Base-by-base conservation (phyloP, 2,797 vertebrate genomes). In the Graptemys geographica region DNA sequence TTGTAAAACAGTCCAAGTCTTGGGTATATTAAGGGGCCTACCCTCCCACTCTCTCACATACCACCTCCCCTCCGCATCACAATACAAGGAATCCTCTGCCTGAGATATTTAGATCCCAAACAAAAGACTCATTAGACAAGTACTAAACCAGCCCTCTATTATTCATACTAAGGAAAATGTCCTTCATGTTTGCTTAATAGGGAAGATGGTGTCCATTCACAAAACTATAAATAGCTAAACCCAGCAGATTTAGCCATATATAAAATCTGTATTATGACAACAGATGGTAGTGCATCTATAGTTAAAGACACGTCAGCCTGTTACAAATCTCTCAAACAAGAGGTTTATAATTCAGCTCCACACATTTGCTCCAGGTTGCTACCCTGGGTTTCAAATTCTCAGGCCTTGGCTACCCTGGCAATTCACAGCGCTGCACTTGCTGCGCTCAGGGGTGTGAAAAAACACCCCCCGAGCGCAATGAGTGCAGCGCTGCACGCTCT, bases 251-350 rank as follows among this genome's bases (percentile, higher is more conserved):
- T 7, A 82, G 72, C 86, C 31, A 88, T 37, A 9, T 47, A 3
- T 80, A 51, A 49, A 90, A 59, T 62, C 83, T 87, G 47, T 5
- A 0, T 8, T 25, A 90, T 49, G 2, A 10, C 51, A 93, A 93
- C 94, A 96, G 95, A 96, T 88, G 91, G 95, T 79, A 90, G 84
- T 87, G 94, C 33, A 84, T 83, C 62, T 78, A 83, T 3, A 93
- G 93, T 4, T 90, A 47, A 16, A 82, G 86, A 94, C 82, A 82
- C 59, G 37, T 88, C 72, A 92, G 89, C 33, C 86, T 94, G 76
- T 83, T 86, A 4, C 23, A 88, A 95, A 86, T 74, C 83, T 57
- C 79, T 94, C 84, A 83, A 93, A 96, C 59, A 84, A 76, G 79
- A 84, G 33, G 55, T 62, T 94, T 90, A 76, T 49, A 84, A 88